Base-by-base conservation (phyloP, 2,113 vertebrate species). In the Macaca fascicularis region DNA sequence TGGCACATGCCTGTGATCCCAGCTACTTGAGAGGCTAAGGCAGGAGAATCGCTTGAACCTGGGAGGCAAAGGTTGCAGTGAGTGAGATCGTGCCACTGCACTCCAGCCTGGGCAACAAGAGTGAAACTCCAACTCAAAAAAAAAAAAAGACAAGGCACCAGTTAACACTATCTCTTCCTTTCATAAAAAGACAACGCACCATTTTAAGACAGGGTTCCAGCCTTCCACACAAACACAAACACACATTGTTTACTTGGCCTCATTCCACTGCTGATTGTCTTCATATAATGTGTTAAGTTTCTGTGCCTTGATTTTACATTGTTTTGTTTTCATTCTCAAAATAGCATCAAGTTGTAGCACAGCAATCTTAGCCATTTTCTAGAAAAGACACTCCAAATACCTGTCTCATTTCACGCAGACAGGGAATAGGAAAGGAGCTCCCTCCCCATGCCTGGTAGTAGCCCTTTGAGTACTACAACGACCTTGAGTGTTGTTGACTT, bases 381-480 rank as follows among this genome's bases (percentile, higher is more conserved):
- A 83, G 72, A 57, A n/a, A 55, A 55, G 43, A 35, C 57, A 45
- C 40, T 69, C 43, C 30, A 59, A 88, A 50, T 13, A 91, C 48
- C 12, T 20, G 61, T 4, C 82, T 55, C 52, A 25, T 32, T 38
- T 25, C 32, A 30, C n/a, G 57, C 40, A 84, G 38, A 2, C 4
- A n/a, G 61, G 52, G 27, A 67, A n/a, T 32, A 79, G 50, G 78
- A 32, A 76, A 50, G 1, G 14, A 38, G 6, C 50, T 70, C 55
- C 17, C 57, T 76, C 35, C 0, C 40, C 0, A 0, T n/a, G 30
- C 17, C 14, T 67, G 30, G 55, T 2, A 16, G 40, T 0, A 72
- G 45, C 6, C 27, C 40, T 16, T 3, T 0, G 0, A 80, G n/a
- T 45, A 22, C 61, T 6, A 48, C 74, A 38, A 13, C 10, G 1